Base-by-base conservation (phyloP, 1,140 invertebrate species). In the Meloidogyne floridensis region DNA sequence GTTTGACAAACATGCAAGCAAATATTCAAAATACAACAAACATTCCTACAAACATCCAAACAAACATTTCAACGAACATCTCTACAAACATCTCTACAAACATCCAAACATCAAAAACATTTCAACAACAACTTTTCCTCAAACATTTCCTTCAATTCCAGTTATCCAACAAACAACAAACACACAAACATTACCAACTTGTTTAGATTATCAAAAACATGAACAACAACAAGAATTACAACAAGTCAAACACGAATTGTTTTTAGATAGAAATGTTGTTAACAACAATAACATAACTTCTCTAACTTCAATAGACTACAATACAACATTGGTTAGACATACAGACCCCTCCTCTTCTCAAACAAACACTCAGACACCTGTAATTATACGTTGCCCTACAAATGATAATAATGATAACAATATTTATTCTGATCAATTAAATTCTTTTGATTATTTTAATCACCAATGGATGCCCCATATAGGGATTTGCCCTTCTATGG, bases 361-460 rank as follows among this genome's bases (percentile, higher is more conserved):
- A 7, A 65, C 59, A 65, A 65, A 65, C 59, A 65, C 59, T n/a
- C 59, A 65, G 7, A 65, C 59, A 11, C 59, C 59, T n/a, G 59
- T 65, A n/a, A 65, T 65, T 13, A 65, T 65, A n/a, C 59, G 59
- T 65, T 65, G 59, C 10, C 59, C 15, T 5, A 65, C 15, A 65
- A n/a, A 15, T n/a, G 5, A n/a, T n/a, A n/a, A 65, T 6, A 65
- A 65, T 65, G n/a, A 65, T 65, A 18, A n/a, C n/a, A 13, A 1
- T n/a, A 65, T 6, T 65, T 65, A 4, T 18, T 65, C 59, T n/a
- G 2, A 15, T 65, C 59, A 65, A 65, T 65, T 59, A 59, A 59
- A 59, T 59, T 59, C 56, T 59, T 59, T 65, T 65, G 59, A 65
- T 65, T 65, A 65, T 65, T 65, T 65, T 65, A 65, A 65, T 65